phyloP scores from a whole-genome alignment of 2,113 vertebrate genomes.

The Rhipidura dahli region DNA sequence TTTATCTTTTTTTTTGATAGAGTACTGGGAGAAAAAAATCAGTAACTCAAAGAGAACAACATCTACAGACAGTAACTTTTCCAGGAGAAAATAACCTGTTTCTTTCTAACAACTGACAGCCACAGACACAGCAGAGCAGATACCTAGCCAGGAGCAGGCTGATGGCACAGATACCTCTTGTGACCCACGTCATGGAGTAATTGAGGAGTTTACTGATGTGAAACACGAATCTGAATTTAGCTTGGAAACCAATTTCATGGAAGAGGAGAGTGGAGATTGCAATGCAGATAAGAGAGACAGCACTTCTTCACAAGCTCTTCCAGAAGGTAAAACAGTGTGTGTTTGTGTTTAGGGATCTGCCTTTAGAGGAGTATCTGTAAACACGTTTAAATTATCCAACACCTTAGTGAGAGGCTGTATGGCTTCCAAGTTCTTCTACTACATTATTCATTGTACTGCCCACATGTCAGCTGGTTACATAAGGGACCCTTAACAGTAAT shows the following conservation, averaged over 20 bases:
- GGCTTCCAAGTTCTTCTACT: background rate
- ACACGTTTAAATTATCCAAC: background rate
- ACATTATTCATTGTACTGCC: background rate
- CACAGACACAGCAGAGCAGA: background rate
- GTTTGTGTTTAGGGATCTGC: background rate
- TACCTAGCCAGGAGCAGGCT: background rate
- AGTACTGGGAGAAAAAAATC: background rate
- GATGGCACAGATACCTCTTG: background rate
- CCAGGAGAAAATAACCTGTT: background rate
- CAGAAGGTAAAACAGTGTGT: constrained; percentile 59
- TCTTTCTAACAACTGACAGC: background rate
- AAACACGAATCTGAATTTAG: constrained; percentile 89
- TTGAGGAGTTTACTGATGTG: constrained; percentile 84
- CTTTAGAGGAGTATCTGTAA: background rate
- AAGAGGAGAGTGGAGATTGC: constrained; percentile 56
- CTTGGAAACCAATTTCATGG: constrained; percentile 88
- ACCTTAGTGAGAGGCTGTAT: background rate
- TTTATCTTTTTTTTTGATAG: background rate
- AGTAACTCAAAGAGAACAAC: background rate
- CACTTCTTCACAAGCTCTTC: background rate
- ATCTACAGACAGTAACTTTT: background rate
- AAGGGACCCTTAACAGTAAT: background rate
- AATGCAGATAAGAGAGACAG: background rate
- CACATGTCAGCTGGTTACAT: background rate
- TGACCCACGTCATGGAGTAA: background rate